Base-by-base conservation (phyloP, 2,113 vertebrate species). In the Coptodon rendalli region DNA sequence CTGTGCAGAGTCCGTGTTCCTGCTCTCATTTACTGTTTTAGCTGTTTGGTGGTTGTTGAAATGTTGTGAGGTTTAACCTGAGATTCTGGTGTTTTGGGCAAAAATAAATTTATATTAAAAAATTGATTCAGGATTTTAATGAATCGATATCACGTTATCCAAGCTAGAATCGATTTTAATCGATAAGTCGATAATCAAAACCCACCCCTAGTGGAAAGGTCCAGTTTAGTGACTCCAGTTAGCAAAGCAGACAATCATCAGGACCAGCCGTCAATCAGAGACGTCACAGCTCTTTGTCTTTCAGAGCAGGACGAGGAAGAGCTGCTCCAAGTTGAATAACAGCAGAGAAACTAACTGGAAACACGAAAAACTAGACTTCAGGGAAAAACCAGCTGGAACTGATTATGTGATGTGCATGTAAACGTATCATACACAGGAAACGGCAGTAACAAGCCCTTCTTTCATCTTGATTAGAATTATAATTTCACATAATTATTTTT, bases 21-120 rank as follows among this genome's bases (percentile, higher is more conserved):
- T 54, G 53, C 2, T 54, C 1, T 12, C n/a, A 7, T 0, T 6
- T 54, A 22, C 53, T 4, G 6, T 24, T 0, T 54, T 24, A 54
- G 0, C 0, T 54, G 53, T 54, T 54, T 0, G 10, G 10, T 54
- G 50, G 17, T 5, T 52, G 17, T 52, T 0, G 10, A 54, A 0
- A 54, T 12, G 0, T 56, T 24, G 53, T 24, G 22, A 56, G 53
- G 1, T 56, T 56, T 24, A 0, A 56, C 11, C 53, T 13, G 53
- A 1, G 53, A 56, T 56, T 56, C 22, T 56, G 53, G 53, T 0
- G 0, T 24, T 56, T 56, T 11, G 0, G 22, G 22, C 11, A 56
- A 56, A 56, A 56, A 56, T 56, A 13, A 4, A 56, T 2, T 56
- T 0, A 56, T 24, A 24, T 13, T 4, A 13, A 56, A 48, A 48